Conservation (phyloP, 1,140 invertebrate genomes). For the Heliconius himera region DNA sequence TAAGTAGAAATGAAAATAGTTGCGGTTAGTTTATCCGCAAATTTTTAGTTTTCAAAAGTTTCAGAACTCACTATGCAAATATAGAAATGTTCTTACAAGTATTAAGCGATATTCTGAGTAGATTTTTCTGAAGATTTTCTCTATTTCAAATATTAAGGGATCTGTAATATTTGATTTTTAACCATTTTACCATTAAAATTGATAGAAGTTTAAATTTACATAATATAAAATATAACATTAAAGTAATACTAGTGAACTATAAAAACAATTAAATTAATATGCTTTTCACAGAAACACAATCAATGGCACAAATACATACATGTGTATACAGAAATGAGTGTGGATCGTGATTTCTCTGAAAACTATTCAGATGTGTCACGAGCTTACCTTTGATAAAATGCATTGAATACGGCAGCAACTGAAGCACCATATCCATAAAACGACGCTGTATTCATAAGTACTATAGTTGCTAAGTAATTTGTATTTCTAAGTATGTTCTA, state of each 20-base stretch:
- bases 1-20: slow-evolving; percentile 27
- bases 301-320: not conserved
- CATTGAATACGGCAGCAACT: slow-evolving; percentile 28
- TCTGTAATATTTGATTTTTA: not conserved
- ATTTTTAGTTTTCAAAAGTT: slow-evolving; percentile 24
- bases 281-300: not conserved
- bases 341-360: slow-evolving; percentile 34
- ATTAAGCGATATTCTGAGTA: not conserved
- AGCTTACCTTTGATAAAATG: slow-evolving; percentile 36
- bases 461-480: slow-evolving; percentile 22
- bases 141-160: not conserved
- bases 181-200: no score
- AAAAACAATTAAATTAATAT: not conserved
- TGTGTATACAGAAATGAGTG: slow-evolving; percentile 21
- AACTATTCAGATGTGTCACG: slow-evolving; percentile 29
- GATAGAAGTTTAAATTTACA: not conserved
- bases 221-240: not conserved
- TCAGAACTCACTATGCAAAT: slow-evolving; percentile 24
- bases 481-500: slow-evolving; percentile 9
- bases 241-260: not conserved
- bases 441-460: slow-evolving; percentile 22
- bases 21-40: slow-evolving; percentile 25
- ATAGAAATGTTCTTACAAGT: slow-evolving; percentile 22
- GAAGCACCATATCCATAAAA: slow-evolving; percentile 21
- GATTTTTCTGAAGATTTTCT: not conserved